Percentiles rank a stretch among this genome's conserved stretches.
Conservation (phyloP, 2,888 invertebrate genomes). For the Eilema griseolum region DNA sequence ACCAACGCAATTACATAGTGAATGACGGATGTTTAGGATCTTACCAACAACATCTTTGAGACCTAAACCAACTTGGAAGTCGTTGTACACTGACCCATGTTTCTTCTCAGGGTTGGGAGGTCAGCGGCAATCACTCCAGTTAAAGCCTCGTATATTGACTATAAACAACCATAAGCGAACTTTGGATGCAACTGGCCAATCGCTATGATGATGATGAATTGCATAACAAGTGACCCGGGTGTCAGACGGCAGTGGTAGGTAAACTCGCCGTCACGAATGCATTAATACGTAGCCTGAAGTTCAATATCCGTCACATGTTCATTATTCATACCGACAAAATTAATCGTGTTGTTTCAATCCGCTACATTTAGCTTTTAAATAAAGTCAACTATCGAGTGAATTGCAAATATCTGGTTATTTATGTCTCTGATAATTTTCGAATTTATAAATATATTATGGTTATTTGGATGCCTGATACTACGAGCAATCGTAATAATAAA, state of each 20-base stretch:
- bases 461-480: background rate
- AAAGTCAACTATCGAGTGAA: background rate
- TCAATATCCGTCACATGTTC: background rate
- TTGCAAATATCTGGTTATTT: background rate
- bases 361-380: background rate
- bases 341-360: background rate
- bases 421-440: background rate
- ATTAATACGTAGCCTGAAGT: background rate
- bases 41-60: too few species aligned
- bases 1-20: constrained; percentile 54
- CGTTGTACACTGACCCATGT: too few species aligned
- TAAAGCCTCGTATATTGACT: too few species aligned
- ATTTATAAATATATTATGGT: background rate
- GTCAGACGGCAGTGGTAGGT: background rate
- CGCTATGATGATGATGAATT: constrained; percentile 27
- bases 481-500: background rate
- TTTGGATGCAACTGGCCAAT: too few species aligned
- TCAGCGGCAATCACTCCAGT: too few species aligned
- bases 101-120: too few species aligned
- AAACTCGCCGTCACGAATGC: background rate
- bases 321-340: background rate
- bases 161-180: too few species aligned
- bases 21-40: background rate
- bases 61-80: too few species aligned
- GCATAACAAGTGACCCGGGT: constrained; percentile 28